These are phyloP conservation scores for Agonopterix subpropinquella DNA, from an alignment of 2,888 invertebrate species.

Conservation along the genomic window DNA sequence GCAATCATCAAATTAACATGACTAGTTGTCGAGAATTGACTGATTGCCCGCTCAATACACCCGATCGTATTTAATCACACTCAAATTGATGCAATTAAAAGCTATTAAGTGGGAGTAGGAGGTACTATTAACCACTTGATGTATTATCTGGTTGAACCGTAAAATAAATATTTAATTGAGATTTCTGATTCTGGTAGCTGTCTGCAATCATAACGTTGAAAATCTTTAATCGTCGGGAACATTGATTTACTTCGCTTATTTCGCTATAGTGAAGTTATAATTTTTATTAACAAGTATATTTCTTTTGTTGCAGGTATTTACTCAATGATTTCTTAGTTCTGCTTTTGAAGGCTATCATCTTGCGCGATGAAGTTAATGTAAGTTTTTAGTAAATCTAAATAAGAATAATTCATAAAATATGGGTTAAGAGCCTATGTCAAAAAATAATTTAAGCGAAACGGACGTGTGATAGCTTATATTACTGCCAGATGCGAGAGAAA, in stretches of 20 bases:
- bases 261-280: background rate
- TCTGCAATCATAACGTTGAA: too few relatives aligned
- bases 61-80: constrained; percentile 44
- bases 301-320: background rate
- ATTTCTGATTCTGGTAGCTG: background rate
- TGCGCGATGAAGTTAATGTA: too few relatives aligned
- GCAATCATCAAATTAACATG: constrained; percentile 47
- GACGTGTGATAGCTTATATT: too few relatives aligned
- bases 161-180: background rate
- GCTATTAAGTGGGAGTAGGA: constrained; percentile 13
- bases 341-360: too few relatives aligned
- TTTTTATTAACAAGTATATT: background rate
- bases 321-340: too few relatives aligned
- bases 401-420: too few relatives aligned
- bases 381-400: too few relatives aligned
- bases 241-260: too few relatives aligned
- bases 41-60: constrained; percentile 43
- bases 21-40: constrained; percentile 46
- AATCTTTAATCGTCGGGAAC: too few relatives aligned
- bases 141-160: constrained; percentile 3
- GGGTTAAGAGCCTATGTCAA: too few relatives aligned
- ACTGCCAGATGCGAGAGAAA: too few relatives aligned
- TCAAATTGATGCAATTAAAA: constrained; percentile 45
- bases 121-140: constrained; percentile 6
- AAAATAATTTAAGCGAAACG: too few relatives aligned